Base-by-base conservation (phyloP, 2,888 invertebrate genomes). In the Meandrusa payeni region DNA sequence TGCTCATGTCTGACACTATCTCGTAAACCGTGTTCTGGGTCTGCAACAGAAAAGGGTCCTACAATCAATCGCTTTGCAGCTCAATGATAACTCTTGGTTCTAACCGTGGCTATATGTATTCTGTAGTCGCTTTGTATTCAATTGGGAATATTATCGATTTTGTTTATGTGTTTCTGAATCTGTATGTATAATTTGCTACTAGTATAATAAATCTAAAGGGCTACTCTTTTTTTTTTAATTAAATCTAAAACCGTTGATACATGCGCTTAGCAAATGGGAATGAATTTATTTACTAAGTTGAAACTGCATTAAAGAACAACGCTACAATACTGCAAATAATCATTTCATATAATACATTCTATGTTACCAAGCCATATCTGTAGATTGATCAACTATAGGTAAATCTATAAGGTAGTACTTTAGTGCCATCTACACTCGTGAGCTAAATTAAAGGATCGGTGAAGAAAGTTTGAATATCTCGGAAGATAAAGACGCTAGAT, bases 1-100 rank as follows among this genome's bases (percentile, higher is more conserved):
- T 93, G 72, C 97, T 97, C 95, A 99, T 96, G 68, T 99, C 99
- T 42, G 97, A 96, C 54, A 99, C 98, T 65, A 99, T 95, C 89
- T 98, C 99, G 80, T 98, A 98, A 58, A 99, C 97, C 39, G 97
- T 97, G 71, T 97, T 97, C 89, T 98, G 98, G 55, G 98, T 98
- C 98, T 99, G 91, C 55, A 90, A 89, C 64, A 89, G 71, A 70
- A 87, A 87, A 75, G 88, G 88, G 76, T 89, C 86, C 88, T 89
- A 78, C 75, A 81, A 76, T 89, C 86, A 88, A 81, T 88, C 76
- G 88, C 66, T 76, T 86, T 82, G 87, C 62, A 75, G 88, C 78
- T 72, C 85, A 62, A 63, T 67, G 46, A 57, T 59, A 55, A 85
- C 66, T 80, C 77, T 69, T 60, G 74, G 48, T 59, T 61, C 56